phyloP scores from a whole-genome alignment of 2,113 vertebrate species.

The Megaceryle maxima region DNA sequence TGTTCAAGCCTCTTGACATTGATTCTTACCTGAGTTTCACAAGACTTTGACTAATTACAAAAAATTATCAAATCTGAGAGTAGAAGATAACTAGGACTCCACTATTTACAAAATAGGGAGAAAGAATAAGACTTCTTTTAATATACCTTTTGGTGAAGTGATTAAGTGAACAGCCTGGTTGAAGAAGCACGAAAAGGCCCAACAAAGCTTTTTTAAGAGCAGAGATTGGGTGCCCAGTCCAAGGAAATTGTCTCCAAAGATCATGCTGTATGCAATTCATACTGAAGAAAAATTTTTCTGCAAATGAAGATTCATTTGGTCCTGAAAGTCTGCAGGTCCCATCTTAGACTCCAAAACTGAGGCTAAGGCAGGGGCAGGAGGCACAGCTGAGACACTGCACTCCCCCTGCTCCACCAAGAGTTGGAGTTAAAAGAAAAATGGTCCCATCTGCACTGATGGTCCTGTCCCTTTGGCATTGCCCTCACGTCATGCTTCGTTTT shows the following conservation, averaged over 20 bases:
- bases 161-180: neutral
- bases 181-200: neutral
- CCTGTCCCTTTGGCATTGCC: accelerated
- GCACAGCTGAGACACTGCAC: neutral
- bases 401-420: neutral
- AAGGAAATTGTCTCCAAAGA: neutral
- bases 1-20: neutral
- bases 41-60: neutral
- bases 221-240: neutral
- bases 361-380: neutral
- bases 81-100: neutral
- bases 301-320: neutral
- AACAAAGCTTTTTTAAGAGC: neutral
- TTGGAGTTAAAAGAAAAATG: neutral
- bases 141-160: neutral
- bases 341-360: neutral
- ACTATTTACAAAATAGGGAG: neutral
- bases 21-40: neutral
- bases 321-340: neutral
- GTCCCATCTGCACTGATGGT: neutral
- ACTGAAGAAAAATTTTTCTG: neutral
- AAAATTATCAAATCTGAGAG: neutral
- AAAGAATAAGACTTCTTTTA: neutral
- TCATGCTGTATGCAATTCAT: neutral
- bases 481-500: neutral